Conservation (phyloP, 2,113 vertebrate genomes). For the Typhlomys cinereus region DNA sequence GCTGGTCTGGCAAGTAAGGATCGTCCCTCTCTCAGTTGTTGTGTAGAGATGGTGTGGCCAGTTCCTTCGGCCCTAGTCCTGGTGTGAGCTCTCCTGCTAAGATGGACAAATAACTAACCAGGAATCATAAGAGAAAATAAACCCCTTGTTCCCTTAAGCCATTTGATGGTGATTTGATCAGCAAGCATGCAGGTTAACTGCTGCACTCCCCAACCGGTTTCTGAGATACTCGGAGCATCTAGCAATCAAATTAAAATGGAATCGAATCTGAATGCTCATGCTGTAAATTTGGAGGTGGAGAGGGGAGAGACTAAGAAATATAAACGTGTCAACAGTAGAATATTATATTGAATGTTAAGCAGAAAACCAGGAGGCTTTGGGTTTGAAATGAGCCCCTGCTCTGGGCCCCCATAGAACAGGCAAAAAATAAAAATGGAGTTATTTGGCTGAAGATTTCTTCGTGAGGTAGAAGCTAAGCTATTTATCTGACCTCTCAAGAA, state of each 20-base stretch:
- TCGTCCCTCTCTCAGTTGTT: too few species aligned
- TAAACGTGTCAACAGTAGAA: neutral
- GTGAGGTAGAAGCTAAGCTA: neutral
- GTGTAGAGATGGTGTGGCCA: too few species aligned
- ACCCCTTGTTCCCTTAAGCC: too few species aligned
- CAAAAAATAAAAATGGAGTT: neutral
- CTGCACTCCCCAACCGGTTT: neutral
- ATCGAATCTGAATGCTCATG: neutral
- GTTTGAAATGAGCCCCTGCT: neutral
- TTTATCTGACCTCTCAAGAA: slow-evolving; percentile 12
- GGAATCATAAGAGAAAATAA: too few species aligned
- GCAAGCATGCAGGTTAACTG: neutral
- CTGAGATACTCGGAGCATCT: neutral
- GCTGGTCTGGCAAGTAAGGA: too few species aligned
- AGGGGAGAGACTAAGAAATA: neutral
- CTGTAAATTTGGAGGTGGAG: neutral
- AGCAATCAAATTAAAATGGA: neutral
- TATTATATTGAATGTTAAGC: neutral
- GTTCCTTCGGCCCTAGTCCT: too few species aligned
- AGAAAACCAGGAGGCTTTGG: neutral
- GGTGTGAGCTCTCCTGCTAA: too few species aligned
- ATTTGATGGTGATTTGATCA: too few species aligned
- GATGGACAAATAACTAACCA: too few species aligned
- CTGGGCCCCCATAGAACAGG: neutral
- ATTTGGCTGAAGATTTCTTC: neutral